Evolutionary conservation across 2,888 invertebrate genomes (phyloP), one percentile per base, ranked within the genome.

Genomic region (Parasteatoda lunata): DNA sequence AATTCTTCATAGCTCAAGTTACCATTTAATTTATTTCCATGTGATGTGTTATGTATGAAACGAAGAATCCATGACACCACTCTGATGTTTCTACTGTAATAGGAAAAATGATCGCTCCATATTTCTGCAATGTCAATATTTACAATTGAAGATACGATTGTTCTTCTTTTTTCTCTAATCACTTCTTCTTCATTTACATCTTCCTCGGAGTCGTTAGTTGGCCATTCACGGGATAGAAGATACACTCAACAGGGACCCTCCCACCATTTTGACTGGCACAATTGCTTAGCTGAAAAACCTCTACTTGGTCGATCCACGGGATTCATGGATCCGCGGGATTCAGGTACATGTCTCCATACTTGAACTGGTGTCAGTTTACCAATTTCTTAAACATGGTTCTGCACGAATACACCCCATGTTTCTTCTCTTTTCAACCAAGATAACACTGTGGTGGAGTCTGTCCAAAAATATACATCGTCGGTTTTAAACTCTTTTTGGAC

Each of bases 351-450:
- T 0, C 11, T 71, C 15, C 66, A n/a, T 3, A 3, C 3, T 0
- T 3, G 13, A 3, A 3, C 3, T 2, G 45, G 3, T 6, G 48
- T 4, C 30, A 71, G 48, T 11, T 6, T 71, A 1, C 47, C 11
- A 47, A 76, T 45, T 48, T 64, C 64, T 75, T n/a, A 2, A 64
- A 75, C 75, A 75, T 64, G 0, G n/a, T 75, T 75, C 47, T 64
- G 47, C 9, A 75, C 75, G 45, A 59, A 54, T 75, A 75, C 45
- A 59, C 64, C 75, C 0, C 75, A 59, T 45, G 4, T 3, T 15
- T 75, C 73, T 64, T 54, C 30, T n/a, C 64, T 70, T 48, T 45
- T 70, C 2, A 45, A 5, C 70, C 70, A 70, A 8, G 30, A 1
- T 45, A 70, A 49, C 30, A 45, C 70, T 70, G 70, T 70, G 1